phyloP scores from a whole-genome alignment of 2,113 vertebrate species.

The Chitala chitala region DNA sequence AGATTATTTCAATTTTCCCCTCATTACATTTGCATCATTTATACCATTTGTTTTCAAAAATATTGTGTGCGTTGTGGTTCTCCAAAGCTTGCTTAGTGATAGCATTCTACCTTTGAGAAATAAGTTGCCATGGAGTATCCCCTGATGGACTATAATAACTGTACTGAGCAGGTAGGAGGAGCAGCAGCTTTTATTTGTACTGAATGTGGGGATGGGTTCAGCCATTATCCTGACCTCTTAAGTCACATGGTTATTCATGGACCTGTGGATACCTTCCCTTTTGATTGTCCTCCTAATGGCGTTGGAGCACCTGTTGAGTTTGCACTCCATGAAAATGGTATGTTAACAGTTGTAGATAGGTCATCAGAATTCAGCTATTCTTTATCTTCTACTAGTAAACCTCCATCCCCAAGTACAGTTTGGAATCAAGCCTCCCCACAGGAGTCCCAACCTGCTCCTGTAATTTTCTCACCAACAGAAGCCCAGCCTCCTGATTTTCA shows the following conservation, averaged over 20 bases:
- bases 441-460: constrained; percentile 16
- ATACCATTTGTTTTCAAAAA: neutral
- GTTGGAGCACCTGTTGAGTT: constrained; percentile 64
- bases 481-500: neutral
- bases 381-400: constrained; percentile 35
- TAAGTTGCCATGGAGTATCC: constrained; percentile 54
- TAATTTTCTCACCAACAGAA: constrained; percentile 2
- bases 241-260: constrained; percentile 63
- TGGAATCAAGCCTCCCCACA: constrained; percentile 22
- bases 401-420: constrained; percentile 38
- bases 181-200: constrained; percentile 65
- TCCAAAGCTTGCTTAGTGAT: neutral
- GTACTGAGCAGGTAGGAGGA: constrained; percentile 40
- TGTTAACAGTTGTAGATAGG: constrained; percentile 56
- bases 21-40: neutral
- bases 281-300: constrained; percentile 57
- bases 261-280: constrained; percentile 57
- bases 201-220: constrained; percentile 69
- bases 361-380: constrained; percentile 44
- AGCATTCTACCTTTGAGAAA: neutral
- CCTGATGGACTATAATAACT: constrained; percentile 39
- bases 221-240: constrained; percentile 56
- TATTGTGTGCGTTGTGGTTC: neutral
- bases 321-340: constrained; percentile 69
- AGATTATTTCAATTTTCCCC: neutral